Conservation (phyloP, 2,113 vertebrate species). For the Speoplatyrhinus poulsoni region DNA sequence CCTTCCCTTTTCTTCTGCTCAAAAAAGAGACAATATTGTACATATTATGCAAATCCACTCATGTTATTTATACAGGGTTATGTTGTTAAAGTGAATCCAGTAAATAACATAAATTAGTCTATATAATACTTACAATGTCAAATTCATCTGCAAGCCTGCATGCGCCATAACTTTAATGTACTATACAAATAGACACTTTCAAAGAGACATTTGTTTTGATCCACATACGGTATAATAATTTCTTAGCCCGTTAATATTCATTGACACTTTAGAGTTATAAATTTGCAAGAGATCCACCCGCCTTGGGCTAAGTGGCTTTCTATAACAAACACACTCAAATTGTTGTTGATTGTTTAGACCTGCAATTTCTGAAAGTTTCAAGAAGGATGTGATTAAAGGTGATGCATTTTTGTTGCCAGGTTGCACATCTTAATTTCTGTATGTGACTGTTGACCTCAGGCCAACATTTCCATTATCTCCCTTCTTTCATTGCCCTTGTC, state of each 20-base stretch:
- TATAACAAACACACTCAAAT: slow-evolving; percentile 41
- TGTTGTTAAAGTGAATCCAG: no score
- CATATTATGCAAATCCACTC: no score
- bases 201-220: slow-evolving; percentile 33
- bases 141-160: slow-evolving; percentile 46
- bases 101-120: slow-evolving; percentile 23
- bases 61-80: no score
- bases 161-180: slow-evolving; percentile 29
- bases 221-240: slow-evolving; percentile 34
- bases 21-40: no score
- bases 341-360: slow-evolving; percentile 41
- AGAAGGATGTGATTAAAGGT: slow-evolving; percentile 19
- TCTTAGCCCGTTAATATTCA: slow-evolving; percentile 57
- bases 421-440: no score
- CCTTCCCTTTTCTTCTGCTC: no score
- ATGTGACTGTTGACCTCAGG: no score
- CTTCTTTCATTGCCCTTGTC: no score
- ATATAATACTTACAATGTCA: slow-evolving; percentile 52
- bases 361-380: slow-evolving; percentile 38
- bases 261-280: slow-evolving; percentile 16
- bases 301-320: slow-evolving; percentile 25
- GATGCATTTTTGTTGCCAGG: slow-evolving; percentile 17
- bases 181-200: slow-evolving; percentile 47
- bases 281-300: slow-evolving; percentile 40
- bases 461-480: no score